A percentile compares a stretch with the other conserved stretches of the same genome.
Conservation (phyloP, 1,140 invertebrate species). For the Pissodes strobi region DNA sequence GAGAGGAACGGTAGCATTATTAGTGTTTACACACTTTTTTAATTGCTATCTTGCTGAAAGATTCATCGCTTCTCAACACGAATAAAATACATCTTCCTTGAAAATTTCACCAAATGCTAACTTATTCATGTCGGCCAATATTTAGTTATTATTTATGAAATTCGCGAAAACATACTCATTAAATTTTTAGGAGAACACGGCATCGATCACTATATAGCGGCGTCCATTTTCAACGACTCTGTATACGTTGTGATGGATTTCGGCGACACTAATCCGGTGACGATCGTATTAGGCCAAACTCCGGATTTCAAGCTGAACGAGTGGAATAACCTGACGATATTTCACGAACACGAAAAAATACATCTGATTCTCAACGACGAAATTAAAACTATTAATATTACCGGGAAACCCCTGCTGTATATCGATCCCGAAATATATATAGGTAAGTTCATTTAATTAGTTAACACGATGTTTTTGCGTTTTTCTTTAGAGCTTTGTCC, state of each 20-base stretch:
- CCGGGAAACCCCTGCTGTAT: slow-evolving; percentile 76
- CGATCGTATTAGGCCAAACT: slow-evolving; percentile 62
- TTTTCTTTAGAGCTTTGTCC: too few relatives aligned
- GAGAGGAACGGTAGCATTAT: too few relatives aligned
- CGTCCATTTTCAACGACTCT: slow-evolving; percentile 77
- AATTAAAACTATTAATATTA: slow-evolving; percentile 68
- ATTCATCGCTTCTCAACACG: too few relatives aligned
- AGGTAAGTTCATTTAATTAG: too few relatives aligned
- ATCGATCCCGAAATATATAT: slow-evolving; percentile 94
- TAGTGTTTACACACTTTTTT: too few relatives aligned
- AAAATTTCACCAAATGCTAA: too few relatives aligned
- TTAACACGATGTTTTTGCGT: too few relatives aligned
- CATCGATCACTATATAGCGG: slow-evolving; percentile 79
- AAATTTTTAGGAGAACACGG: slow-evolving; percentile 63
- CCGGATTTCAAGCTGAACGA: slow-evolving; percentile 74
- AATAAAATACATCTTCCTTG: too few relatives aligned
- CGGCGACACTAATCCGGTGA: slow-evolving; percentile 73
- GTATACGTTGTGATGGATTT: slow-evolving; percentile 83
- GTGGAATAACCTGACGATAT: slow-evolving; percentile 90
- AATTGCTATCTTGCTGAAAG: too few relatives aligned
- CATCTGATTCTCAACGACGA: slow-evolving; percentile 76
- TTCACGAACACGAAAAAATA: slow-evolving; percentile 74
- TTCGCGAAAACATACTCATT: too few relatives aligned
- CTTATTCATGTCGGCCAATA: too few relatives aligned
- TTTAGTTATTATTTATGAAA: too few relatives aligned